A percentile compares a stretch with the other conserved stretches of the same genome.
Conservation (phyloP, 2,113 vertebrate genomes). For the Sorex araneus region DNA sequence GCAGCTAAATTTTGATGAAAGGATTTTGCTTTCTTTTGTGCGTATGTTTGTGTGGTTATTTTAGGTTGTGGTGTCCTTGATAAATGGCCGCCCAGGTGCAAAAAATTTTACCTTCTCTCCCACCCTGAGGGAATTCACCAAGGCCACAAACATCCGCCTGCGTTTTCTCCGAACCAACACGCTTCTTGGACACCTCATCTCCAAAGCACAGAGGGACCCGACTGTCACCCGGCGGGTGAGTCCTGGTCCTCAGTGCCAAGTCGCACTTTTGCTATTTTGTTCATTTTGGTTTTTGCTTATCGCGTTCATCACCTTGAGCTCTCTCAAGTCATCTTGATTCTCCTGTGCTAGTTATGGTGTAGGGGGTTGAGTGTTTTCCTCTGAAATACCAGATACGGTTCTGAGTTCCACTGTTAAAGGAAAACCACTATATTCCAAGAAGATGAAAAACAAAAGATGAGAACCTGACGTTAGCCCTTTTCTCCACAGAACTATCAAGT, state of each 20-base stretch:
- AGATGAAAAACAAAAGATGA: slow-evolving; percentile 14
- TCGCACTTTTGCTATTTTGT: neutral
- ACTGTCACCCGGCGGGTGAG: slow-evolving; percentile 95
- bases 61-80: slow-evolving; percentile 95
- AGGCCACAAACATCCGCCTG: slow-evolving; percentile 95
- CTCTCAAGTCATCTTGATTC: slow-evolving; percentile 4
- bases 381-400: slow-evolving; percentile 15
- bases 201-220: slow-evolving; percentile 94
- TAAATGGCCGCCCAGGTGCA: slow-evolving; percentile 94
- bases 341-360: neutral
- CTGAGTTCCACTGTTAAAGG: slow-evolving; percentile 36
- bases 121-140: slow-evolving; percentile 93
- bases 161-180: slow-evolving; percentile 94
- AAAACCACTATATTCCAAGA: slow-evolving; percentile 19
- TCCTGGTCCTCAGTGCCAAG: neutral
- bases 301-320: neutral
- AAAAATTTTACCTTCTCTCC: slow-evolving; percentile 93
- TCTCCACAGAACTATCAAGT: neutral
- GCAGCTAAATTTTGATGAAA: slow-evolving; percentile 64
- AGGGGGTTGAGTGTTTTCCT: neutral
- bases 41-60: slow-evolving; percentile 1
- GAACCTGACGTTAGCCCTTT: neutral
- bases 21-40: neutral
- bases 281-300: neutral
- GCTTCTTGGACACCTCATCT: slow-evolving; percentile 95